Evolutionary conservation across 2,113 vertebrate genomes (phyloP).

Genomic region (Rhabdomys dilectus): DNA sequence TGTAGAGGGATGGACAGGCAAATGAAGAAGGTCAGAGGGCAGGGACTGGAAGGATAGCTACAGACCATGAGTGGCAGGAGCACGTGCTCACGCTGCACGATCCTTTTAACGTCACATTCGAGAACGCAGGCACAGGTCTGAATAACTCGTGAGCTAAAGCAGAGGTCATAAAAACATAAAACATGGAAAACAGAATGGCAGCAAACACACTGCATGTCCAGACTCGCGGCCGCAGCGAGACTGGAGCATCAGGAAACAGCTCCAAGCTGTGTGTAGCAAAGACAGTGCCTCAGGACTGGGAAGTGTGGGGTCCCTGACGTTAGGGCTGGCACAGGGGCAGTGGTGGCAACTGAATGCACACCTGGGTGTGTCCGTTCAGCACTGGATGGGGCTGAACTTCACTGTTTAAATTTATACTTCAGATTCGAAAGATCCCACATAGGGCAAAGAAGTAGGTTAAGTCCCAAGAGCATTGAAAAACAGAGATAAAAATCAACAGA

Average conservation of each 20-base stretch:
- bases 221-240: neutral
- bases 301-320: neutral
- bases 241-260: fast-evolving
- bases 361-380: neutral
- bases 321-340: neutral
- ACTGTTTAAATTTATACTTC: fast-evolving
- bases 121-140: too few relatives aligned
- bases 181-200: fast-evolving
- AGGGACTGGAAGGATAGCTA: neutral
- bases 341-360: neutral
- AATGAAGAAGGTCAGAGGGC: neutral
- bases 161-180: neutral
- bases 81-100: fast-evolving
- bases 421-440: neutral
- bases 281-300: neutral
- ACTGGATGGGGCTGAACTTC: fast-evolving
- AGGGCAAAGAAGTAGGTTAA: neutral
- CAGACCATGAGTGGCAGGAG: neutral
- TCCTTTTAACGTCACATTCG: neutral
- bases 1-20: neutral
- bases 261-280: neutral
- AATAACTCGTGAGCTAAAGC: neutral
- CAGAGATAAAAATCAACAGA: neutral
- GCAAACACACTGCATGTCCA: fast-evolving
- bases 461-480: neutral